Base-by-base conservation (phyloP, 2,888 invertebrate species). In the Eupithecia abbreviata region DNA sequence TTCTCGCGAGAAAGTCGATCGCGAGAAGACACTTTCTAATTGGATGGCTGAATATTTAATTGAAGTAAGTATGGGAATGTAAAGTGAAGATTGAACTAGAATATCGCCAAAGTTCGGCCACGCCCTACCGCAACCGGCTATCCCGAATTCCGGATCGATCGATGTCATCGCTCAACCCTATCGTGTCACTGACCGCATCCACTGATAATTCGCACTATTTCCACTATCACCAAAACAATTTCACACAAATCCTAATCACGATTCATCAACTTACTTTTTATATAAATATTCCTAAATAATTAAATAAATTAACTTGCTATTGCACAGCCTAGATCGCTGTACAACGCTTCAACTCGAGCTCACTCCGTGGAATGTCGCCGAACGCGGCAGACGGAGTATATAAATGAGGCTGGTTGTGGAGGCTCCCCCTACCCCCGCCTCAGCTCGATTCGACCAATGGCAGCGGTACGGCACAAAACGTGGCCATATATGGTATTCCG, bases 381-480 rank as follows among this genome's bases (percentile, higher is more conserved):
- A 87, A 84, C 88, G 91, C 88, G 90, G 89, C 90, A 83, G 85
- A 90, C 94, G 90, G 95, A 95, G 94, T 96, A 96, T 95, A 95
- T 95, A 93, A 93, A 93, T 90, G 94, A 93, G 93, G 92, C 90
- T 91, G 93, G 91, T 93, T 94, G 92, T 93, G 93, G 93, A 87
- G 91, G 92, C 89, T 88, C 93, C 69, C 93, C 94, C 95, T 95
- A 94, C 95, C 95, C 82, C 95, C 93, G 88, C 91, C 88, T 88
- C 89, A 84, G 89, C 87, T 86, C 88, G 88, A 90, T 88, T 92
- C 95, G 91, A 91, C 96, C 97, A 97, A 97, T 96, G 93, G 95
- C 92, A 93, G 79, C 93, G 92, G 95, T 96, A 87, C 87, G 87
- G 95, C 92, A 94, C 94, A 93, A 95, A 96, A 88, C 87, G 85